Conservation (phyloP, 2,113 vertebrate genomes). For the Pelmatolapia mariae region DNA sequence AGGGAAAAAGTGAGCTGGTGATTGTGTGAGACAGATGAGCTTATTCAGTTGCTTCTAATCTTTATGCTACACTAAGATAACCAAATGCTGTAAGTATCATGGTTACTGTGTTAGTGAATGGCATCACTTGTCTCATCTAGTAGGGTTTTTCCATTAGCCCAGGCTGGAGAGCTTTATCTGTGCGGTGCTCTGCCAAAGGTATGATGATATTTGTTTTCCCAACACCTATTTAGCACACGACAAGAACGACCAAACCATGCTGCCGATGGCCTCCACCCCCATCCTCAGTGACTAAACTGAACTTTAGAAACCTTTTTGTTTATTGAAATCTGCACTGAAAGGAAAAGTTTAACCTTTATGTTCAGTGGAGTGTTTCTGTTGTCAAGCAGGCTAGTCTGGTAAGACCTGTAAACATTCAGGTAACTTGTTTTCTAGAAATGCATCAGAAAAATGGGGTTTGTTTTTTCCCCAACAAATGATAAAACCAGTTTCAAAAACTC, state of each 20-base stretch:
- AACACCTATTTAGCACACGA: neutral
- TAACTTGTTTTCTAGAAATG: neutral
- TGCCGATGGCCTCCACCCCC: neutral
- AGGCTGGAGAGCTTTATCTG: neutral
- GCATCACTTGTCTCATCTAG: neutral
- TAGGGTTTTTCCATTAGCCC: neutral
- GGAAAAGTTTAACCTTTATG: neutral
- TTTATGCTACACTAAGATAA: neutral
- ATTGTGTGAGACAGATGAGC: neutral
- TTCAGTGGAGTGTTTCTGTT: neutral
- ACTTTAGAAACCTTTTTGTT: neutral
- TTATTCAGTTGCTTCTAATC: neutral
- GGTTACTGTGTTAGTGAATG: neutral
- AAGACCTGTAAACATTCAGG: accelerated
- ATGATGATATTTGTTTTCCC: neutral
- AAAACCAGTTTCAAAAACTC: neutral
- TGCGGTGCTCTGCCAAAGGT: neutral
- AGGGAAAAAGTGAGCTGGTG: neutral
- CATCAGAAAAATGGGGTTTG: neutral
- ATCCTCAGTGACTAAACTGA: neutral
- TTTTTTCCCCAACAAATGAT: neutral
- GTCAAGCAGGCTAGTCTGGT: neutral
- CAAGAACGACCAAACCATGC: neutral
- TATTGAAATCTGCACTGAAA: neutral
- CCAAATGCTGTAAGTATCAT: neutral